These are phyloP conservation scores for Lanistes nyassanus DNA, from an alignment of 1,140 invertebrate genomes.

Conservation along the genomic window DNA sequence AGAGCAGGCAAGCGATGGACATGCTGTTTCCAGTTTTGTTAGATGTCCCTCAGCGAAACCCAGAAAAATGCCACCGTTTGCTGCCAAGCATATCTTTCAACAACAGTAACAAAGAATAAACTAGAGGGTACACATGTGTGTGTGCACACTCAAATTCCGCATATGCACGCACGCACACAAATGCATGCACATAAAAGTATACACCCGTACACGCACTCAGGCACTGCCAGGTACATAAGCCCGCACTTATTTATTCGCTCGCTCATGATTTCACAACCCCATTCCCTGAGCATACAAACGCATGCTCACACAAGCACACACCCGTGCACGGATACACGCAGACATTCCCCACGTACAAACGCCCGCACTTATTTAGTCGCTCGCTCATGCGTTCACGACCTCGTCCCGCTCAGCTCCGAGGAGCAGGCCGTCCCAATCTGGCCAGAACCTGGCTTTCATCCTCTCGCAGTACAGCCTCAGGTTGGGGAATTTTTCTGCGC, in stretches of 20 bases:
- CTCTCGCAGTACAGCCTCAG: constrained; percentile 53
- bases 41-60: no score
- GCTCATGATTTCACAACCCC: no score
- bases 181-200: neutral
- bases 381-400: neutral
- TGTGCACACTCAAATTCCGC: neutral
- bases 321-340: no score
- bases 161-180: neutral
- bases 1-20: neutral
- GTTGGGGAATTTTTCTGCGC: constrained; percentile 54
- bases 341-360: no score
- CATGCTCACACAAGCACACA: constrained; percentile 5
- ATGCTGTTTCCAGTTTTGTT: neutral
- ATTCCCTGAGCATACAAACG: neutral
- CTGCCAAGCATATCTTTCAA: no score
- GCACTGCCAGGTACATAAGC: neutral
- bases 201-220: constrained; percentile 1
- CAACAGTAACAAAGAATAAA: neutral
- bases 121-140: constrained; percentile 1
- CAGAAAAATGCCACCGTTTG: no score
- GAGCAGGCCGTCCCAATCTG: constrained; percentile 60
- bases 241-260: no score
- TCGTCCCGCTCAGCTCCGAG: constrained; percentile 3
- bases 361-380: no score
- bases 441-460: constrained; percentile 64